phyloP scores from a whole-genome alignment of 2,797 vertebrate genomes.

The Gambusia yucatana region DNA sequence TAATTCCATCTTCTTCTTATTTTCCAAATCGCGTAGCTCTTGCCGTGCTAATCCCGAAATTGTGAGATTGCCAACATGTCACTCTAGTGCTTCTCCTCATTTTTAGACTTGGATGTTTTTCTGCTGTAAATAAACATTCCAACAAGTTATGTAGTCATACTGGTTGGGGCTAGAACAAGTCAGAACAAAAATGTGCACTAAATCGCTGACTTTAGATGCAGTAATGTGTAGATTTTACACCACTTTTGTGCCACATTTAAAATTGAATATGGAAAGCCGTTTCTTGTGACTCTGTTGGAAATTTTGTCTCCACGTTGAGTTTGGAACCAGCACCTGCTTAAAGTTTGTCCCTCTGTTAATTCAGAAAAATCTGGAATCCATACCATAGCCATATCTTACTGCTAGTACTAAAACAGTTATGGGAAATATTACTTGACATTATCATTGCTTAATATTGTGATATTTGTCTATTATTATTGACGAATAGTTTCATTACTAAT shows the following conservation, averaged over 20 bases:
- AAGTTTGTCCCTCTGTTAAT: background rate
- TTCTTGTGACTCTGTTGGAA: background rate
- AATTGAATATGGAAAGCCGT: background rate
- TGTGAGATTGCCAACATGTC: background rate
- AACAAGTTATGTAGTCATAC: background rate
- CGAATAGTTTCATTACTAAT: background rate
- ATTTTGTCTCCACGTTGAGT: background rate
- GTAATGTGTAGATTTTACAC: background rate
- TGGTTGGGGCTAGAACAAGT: background rate
- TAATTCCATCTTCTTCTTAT: constrained; percentile 5
- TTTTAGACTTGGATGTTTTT: background rate
- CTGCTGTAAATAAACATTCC: background rate
- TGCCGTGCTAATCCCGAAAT: background rate
- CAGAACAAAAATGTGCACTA: background rate
- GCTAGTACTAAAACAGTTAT: background rate
- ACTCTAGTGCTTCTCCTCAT: background rate
- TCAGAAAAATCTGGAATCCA: background rate
- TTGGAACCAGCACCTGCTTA: background rate
- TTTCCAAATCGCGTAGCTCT: background rate
- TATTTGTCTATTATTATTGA: background rate
- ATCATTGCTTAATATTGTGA: background rate
- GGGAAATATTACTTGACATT: background rate
- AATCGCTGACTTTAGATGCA: background rate
- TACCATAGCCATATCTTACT: background rate
- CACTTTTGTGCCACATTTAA: background rate